phyloP scores from a whole-genome alignment of 2,797 vertebrate species.

The Tinamus major region DNA sequence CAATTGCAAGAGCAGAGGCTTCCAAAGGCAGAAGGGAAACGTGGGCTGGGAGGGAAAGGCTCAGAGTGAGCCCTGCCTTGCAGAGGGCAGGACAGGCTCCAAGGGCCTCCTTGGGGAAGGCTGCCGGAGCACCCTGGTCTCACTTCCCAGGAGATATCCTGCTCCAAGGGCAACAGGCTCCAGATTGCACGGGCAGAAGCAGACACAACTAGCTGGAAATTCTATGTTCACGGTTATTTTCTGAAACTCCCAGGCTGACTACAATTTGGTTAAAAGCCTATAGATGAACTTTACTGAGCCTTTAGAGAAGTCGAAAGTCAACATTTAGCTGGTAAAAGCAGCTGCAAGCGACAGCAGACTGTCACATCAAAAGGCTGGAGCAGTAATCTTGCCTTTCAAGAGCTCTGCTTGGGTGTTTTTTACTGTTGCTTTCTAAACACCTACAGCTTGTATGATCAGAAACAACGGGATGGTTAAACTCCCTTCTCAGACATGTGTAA shows the following conservation, averaged over 20 bases:
- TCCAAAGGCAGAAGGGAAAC: neutral
- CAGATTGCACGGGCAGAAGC: neutral
- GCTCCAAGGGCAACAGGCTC: neutral
- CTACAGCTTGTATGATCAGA: constrained; percentile 29
- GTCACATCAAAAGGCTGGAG: constrained; percentile 10
- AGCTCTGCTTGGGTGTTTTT: constrained; percentile 19
- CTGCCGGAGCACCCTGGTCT: neutral
- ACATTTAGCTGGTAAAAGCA: neutral
- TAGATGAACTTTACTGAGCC: neutral
- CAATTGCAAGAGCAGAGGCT: neutral
- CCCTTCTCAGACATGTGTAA: constrained; percentile 23
- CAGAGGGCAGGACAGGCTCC: neutral
- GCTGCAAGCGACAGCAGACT: constrained; percentile 1
- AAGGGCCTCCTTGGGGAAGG: rapidly evolving
- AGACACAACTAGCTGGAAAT: neutral
- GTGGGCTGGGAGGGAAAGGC: neutral
- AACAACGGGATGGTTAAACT: neutral
- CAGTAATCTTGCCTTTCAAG: neutral
- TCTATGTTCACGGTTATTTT: neutral
- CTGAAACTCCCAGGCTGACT: neutral
- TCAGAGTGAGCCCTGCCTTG: neutral
- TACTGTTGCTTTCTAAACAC: constrained; percentile 21
- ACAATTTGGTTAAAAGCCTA: neutral
- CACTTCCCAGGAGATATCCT: neutral
- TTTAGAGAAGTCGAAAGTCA: neutral